Base-by-base conservation (phyloP, 2,113 vertebrate genomes). In the Zapus hudsonius region DNA sequence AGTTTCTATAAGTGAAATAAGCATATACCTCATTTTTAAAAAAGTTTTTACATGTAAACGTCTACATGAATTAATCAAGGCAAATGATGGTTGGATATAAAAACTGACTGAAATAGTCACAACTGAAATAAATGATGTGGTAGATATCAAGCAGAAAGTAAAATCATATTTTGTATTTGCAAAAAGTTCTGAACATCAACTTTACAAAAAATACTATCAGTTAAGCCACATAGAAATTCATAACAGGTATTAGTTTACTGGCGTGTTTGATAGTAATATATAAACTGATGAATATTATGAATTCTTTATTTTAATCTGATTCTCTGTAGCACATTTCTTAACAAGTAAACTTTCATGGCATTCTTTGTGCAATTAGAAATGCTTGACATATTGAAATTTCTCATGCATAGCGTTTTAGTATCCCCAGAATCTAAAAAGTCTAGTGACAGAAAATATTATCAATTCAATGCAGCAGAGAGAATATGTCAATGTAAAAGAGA, bases 311-410 rank as follows among this genome's bases (percentile, higher is more conserved):
- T 89, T 63, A 89, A 84, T 78, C 47, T 69, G 22, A 89, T 89
- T 94, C 55, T 63, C 40, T 75, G 69, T 11, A 80, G 33, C 38
- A 87, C 5, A 75, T 36, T 81, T 61, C 12, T 75, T 81, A 61
- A 94, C 61, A 95, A 79, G 85, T 86, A 61, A 90, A 87, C 57
- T 91, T 67, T 36, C 76, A 59, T 67, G 70, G 29, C 40, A 94
- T 52, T 72, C 80, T 74, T 52, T 73, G 33, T 13, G 1, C 40
- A 95, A 93, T 87, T 93, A 95, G n/a, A 94, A 95, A 94, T 84
- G 44, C 16, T 57, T 89, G 44, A 69, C 74, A 19, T 52, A 17
- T 17, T 89, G 61, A 84, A 89, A 80, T 94, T 92, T 92, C 76
- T 94, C 31, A 76, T 31, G 38, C 20, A 59, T 25, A 25, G 7